Conservation (phyloP, 2,113 vertebrate genomes). For the Brachionichthys hirsutus region DNA sequence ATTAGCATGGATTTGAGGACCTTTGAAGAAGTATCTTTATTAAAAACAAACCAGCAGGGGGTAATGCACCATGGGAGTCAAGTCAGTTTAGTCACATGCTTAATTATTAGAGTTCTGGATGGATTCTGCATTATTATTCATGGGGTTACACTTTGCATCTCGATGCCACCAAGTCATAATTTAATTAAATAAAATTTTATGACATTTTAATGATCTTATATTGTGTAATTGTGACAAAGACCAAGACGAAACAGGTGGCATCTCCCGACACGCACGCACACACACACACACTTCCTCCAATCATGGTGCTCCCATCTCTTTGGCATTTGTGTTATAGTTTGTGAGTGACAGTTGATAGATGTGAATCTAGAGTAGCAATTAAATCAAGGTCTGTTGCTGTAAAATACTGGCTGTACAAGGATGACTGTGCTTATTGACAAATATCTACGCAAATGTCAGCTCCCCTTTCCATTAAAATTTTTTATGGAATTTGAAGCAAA, state of each 20-base stretch:
- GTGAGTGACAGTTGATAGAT: constrained; percentile 59
- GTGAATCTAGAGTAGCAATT: constrained; percentile 57
- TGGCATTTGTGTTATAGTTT: constrained; percentile 54
- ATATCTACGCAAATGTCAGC: constrained; percentile 63
- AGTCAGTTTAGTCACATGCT: constrained; percentile 24
- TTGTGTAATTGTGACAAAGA: constrained; percentile 18
- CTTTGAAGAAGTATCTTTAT: background rate
- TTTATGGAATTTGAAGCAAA: constrained; percentile 47
- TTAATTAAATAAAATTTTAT: background rate
- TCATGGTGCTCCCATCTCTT: constrained; percentile 23
- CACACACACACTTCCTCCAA: constrained; percentile 1
- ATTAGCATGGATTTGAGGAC: constrained; percentile 16
- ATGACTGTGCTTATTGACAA: constrained; percentile 59
- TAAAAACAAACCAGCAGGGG: constrained; percentile 2
- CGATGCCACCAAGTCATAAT: constrained; percentile 31
- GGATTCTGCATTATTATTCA: constrained; percentile 32
- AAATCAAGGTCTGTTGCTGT: constrained; percentile 61
- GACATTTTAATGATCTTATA: no score
- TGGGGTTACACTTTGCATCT: background rate
- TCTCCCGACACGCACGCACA: constrained; percentile 13
- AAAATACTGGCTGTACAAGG: constrained; percentile 51
- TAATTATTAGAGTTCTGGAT: constrained; percentile 3
- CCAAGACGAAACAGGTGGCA: constrained; percentile 37
- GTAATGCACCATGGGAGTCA: constrained; percentile 16
- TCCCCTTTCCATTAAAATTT: constrained; percentile 56